Conservation (phyloP, 2,797 vertebrate genomes). For the Melopsittacus undulatus region DNA sequence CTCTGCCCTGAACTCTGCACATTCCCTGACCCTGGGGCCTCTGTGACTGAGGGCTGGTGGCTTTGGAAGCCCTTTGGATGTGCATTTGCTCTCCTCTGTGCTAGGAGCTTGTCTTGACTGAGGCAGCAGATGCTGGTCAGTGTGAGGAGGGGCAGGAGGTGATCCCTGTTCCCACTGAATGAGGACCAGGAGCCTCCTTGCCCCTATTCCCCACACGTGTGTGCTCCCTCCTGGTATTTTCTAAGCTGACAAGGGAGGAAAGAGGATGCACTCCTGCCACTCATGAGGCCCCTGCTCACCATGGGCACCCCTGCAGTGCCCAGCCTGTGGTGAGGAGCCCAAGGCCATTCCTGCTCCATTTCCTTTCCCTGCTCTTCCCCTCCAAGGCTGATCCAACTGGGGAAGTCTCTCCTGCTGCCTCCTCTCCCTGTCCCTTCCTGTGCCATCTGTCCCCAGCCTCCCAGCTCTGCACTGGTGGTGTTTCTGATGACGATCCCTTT, state of each 20-base stretch:
- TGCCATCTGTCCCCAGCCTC: slow-evolving; percentile 15
- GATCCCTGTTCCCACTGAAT: rapidly evolving
- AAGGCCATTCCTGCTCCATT: neutral
- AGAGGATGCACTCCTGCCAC: rapidly evolving
- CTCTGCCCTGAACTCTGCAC: neutral
- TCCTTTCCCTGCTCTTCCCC: neutral
- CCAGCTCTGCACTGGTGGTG: rapidly evolving
- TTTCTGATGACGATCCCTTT: neutral
- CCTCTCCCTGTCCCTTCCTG: neutral
- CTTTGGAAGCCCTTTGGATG: neutral
- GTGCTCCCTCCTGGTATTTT: rapidly evolving
- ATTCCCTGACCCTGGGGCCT: neutral
- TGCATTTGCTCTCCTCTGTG: neutral
- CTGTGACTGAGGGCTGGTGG: neutral
- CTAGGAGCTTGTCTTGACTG: neutral
- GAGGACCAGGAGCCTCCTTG: neutral
- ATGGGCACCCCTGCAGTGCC: neutral
- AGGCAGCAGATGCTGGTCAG: rapidly evolving
- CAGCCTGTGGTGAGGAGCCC: neutral
- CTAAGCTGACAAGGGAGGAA: neutral
- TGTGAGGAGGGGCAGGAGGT: neutral
- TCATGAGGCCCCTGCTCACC: rapidly evolving
- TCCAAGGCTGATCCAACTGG: neutral
- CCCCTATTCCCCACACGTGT: rapidly evolving
- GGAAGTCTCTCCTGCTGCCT: neutral